Percentiles rank a stretch among this genome's conserved stretches.
Evolutionary conservation across 2,888 invertebrate genomes (phyloP).

Genomic region (Tachina lurida): DNA sequence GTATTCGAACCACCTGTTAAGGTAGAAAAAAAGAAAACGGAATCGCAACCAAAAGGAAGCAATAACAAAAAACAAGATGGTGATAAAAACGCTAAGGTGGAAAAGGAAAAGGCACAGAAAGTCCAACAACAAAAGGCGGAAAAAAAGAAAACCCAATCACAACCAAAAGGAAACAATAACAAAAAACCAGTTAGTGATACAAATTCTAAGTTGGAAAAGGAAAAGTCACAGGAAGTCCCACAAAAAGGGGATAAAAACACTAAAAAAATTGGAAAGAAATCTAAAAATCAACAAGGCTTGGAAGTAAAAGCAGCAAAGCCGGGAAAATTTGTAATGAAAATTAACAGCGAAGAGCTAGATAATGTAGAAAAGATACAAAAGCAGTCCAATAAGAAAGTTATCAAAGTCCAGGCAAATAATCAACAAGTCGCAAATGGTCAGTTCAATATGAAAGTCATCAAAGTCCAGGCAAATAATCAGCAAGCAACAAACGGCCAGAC

Average conservation of each 20-base stretch:
- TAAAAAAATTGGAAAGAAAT: constrained; percentile 16
- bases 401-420: constrained; percentile 22
- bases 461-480: constrained; percentile 15
- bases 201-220: not conserved
- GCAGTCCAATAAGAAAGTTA: constrained; percentile 1
- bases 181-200: not conserved
- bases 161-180: constrained; percentile 12
- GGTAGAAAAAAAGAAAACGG: constrained; percentile 74
- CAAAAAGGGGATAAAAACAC: constrained; percentile 13
- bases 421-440: constrained; percentile 6
- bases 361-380: constrained; percentile 6
- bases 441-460: constrained; percentile 7
- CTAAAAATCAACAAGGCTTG: not conserved
- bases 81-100: not conserved
- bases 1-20: constrained; percentile 81
- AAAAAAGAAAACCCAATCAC: constrained; percentile 72
- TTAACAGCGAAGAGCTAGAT: not conserved
- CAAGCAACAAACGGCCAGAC: constrained; percentile 6
- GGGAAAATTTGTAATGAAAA: not conserved
- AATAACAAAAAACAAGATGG: constrained; percentile 2
- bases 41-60: not conserved
- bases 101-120: constrained; percentile 6
- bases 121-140: constrained; percentile 16
- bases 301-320: not conserved
- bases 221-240: constrained; percentile 12